phyloP scores from a whole-genome alignment of 2,113 vertebrate species.

The Castor canadensis region DNA sequence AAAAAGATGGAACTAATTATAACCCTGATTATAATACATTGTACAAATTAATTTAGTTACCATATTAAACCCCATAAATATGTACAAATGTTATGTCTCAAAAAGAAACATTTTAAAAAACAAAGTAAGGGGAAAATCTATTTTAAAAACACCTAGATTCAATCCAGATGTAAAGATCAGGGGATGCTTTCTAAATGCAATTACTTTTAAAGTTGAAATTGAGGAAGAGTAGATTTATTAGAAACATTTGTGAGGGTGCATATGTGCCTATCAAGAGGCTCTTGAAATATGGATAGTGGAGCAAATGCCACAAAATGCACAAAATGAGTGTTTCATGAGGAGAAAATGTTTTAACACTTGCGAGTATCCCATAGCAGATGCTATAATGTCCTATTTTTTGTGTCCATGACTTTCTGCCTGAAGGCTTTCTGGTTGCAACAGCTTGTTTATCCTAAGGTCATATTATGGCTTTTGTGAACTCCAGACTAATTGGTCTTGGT shows the following conservation, averaged over 20 bases:
- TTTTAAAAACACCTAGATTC: background rate
- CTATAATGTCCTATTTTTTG: background rate
- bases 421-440: background rate
- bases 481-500: background rate
- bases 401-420: background rate
- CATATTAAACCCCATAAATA: background rate
- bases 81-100: background rate
- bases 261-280: background rate
- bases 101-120: background rate
- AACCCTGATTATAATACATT: background rate
- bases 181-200: background rate
- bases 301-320: background rate
- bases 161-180: background rate
- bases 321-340: background rate
- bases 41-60: background rate
- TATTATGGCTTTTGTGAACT: background rate
- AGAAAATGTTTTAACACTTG: background rate
- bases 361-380: background rate
- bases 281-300: accelerated
- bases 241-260: background rate
- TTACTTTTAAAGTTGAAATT: background rate
- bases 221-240: background rate
- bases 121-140: background rate
- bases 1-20: background rate
- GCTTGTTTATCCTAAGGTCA: background rate